These are phyloP conservation scores for Miniopterus natalensis DNA, from an alignment of 2,113 vertebrate species.

Conservation along the genomic window DNA sequence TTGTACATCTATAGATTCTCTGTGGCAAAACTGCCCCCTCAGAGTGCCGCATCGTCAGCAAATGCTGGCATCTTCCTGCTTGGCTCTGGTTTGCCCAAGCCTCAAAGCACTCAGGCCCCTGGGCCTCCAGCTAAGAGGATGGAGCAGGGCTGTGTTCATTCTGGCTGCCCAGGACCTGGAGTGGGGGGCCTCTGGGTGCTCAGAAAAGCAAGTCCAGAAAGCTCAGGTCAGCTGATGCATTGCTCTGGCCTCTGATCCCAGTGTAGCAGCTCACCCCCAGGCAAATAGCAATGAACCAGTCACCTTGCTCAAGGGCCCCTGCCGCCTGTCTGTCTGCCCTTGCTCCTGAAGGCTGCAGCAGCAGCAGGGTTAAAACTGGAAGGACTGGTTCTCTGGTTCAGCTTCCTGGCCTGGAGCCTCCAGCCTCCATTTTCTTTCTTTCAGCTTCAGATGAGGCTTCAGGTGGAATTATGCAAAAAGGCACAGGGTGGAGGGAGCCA, in stretches of 20 bases:
- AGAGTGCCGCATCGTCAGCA: not conserved
- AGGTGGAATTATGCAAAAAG: not conserved
- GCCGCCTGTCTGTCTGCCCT: not conserved
- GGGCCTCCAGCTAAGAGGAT: not conserved
- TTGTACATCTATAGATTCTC: not conserved
- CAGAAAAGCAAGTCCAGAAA: not conserved
- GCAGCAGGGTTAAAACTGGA: conserved; percentile 51
- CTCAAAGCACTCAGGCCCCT: not conserved
- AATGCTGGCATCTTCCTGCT: not conserved
- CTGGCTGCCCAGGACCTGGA: not conserved
- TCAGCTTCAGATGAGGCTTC: conserved; percentile 31
- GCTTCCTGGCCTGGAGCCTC: conserved; percentile 57
- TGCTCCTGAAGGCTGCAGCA: not conserved
- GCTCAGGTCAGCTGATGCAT: not conserved
- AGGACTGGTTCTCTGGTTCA: conserved; percentile 73
- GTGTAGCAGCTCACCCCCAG: not conserved
- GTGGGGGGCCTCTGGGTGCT: not conserved
- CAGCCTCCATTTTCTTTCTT: conserved; percentile 67
- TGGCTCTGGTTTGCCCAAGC: not conserved
- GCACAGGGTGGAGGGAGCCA: not conserved
- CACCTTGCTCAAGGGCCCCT: conserved; percentile 45
- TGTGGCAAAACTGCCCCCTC: not conserved
- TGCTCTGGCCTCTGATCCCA: not conserved
- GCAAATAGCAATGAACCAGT: conserved; percentile 51
- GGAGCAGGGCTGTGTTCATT: not conserved